Conservation (phyloP, 2,888 invertebrate species). For the Cheilosia scutellata region DNA sequence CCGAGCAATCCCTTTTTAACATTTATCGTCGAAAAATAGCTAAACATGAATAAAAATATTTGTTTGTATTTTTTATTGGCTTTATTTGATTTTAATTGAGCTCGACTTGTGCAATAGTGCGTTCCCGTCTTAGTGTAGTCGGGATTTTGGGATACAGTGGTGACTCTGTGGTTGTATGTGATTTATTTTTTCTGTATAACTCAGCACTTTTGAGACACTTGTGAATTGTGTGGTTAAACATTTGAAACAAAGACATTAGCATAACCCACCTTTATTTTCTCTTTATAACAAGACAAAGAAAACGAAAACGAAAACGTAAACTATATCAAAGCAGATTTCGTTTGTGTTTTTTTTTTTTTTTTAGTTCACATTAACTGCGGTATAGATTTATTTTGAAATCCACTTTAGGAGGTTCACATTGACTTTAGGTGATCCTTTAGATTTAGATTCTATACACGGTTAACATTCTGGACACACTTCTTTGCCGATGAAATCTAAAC, state of each 20-base stretch:
- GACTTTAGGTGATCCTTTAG: background rate
- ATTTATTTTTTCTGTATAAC: constrained; percentile 21
- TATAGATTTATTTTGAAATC: background rate
- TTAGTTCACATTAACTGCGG: background rate
- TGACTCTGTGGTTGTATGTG: constrained; percentile 16
- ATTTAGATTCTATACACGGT: background rate
- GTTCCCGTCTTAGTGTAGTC: constrained; percentile 10
- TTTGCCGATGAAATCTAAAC: constrained; percentile 61
- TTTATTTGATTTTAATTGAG: constrained; percentile 12
- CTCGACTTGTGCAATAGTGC: constrained; percentile 18
- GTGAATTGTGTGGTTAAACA: constrained; percentile 22
- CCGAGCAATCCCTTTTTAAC: constrained; percentile 83
- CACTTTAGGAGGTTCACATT: background rate
- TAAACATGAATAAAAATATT: constrained; percentile 77
- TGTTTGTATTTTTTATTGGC: constrained; percentile 5
- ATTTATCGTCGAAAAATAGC: constrained; percentile 83
- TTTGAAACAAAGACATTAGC: constrained; percentile 55
- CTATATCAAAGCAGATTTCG: constrained; percentile 3
- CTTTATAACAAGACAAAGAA: constrained; percentile 32
- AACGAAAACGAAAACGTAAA: constrained; percentile 24
- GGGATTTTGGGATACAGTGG: constrained; percentile 20
- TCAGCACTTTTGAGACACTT: constrained; percentile 66
- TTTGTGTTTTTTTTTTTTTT: constrained; percentile 5
- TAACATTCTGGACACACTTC: constrained; percentile 60
- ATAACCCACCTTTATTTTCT: constrained; percentile 69